Evolutionary conservation across 1,140 invertebrate genomes (phyloP).

Genomic region (Cotesia chilonis): DNA sequence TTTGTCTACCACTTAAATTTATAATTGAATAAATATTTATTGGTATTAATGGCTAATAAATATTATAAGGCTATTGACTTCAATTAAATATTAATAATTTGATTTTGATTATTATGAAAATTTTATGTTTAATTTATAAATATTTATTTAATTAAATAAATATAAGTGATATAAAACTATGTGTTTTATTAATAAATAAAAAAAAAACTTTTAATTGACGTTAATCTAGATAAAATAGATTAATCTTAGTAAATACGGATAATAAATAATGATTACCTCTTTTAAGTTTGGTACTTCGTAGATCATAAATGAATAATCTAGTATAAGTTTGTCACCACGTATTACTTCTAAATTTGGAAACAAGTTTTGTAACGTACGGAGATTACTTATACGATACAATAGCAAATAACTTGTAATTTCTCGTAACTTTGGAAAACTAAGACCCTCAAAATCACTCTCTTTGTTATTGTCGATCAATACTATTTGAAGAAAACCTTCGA

Average conservation of each 20-base stretch:
- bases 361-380: slow-evolving; percentile 60
- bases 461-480: slow-evolving; percentile 69
- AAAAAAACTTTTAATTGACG: too few relatives aligned
- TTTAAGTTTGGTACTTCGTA: slow-evolving; percentile 69
- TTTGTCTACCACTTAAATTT: too few relatives aligned
- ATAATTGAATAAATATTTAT: too few relatives aligned
- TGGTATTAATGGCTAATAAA: too few relatives aligned
- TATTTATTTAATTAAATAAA: too few relatives aligned
- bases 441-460: slow-evolving; percentile 62
- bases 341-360: slow-evolving; percentile 79
- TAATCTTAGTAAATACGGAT: background rate
- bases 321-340: slow-evolving; percentile 73
- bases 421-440: slow-evolving; percentile 69
- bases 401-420: slow-evolving; percentile 79
- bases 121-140: too few relatives aligned
- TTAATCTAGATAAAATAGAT: too few relatives aligned
- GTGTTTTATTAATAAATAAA: too few relatives aligned
- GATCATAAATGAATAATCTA: slow-evolving; percentile 76
- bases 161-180: too few relatives aligned
- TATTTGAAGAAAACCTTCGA: slow-evolving; percentile 77
- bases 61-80: too few relatives aligned
- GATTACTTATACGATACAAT: slow-evolving; percentile 71
- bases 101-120: too few relatives aligned
- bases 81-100: too few relatives aligned
- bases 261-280: slow-evolving; percentile 54